Base-by-base conservation (phyloP, 30 jellyfish, hydroid and myxozoan species). In the Aurelia aurita region DNA sequence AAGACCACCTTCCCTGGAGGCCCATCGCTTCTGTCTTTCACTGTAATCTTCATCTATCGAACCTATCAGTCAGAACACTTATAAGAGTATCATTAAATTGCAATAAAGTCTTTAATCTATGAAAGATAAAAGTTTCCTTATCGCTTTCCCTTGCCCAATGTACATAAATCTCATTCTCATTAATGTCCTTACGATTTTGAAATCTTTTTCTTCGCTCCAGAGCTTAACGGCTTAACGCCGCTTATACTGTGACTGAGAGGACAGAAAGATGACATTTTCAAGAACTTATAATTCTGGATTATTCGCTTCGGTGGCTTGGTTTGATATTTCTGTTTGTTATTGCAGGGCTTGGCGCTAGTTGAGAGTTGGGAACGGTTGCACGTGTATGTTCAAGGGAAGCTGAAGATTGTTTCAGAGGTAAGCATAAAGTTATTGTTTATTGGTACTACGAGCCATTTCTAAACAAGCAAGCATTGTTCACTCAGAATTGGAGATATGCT, bases 201-300 rank as follows among this genome's bases (percentile, higher is more conserved):
- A 53, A 32, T 55, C 77, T 75, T 55, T 60, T 75, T 45, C 87
- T 75, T 32, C 77, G 47, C 76, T 20, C 62, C 49, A 29, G 47
- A 73, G 87, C 87, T 75, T 34, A 32, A 51, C 64, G 76, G 77
- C 87, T 75, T 75, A 75, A 32, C 77, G 60, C 45, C 59, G 87
- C 77, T 75, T 31, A 34, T 21, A 47, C 44, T 29, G 32, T 20
- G 58, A 34, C 34, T 58, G 65, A 75, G 60, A 46, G 86, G 63
- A 53, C 19, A 20, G 27, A 9, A 35, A 14, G 20, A 61, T 74
- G 73, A 74, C 73, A 53, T 13, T 32, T 20, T 51, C 39, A 75
- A 75, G 77, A 27, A 57, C 77, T 32, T 23, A 21, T 75, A 59
- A 9, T 53, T 10, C 44, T 23, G 54, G 87, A 57, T 75, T 75